Conservation (phyloP, 35 echinoderm and acorn worm species). For the Apostichopus parvimensis region DNA sequence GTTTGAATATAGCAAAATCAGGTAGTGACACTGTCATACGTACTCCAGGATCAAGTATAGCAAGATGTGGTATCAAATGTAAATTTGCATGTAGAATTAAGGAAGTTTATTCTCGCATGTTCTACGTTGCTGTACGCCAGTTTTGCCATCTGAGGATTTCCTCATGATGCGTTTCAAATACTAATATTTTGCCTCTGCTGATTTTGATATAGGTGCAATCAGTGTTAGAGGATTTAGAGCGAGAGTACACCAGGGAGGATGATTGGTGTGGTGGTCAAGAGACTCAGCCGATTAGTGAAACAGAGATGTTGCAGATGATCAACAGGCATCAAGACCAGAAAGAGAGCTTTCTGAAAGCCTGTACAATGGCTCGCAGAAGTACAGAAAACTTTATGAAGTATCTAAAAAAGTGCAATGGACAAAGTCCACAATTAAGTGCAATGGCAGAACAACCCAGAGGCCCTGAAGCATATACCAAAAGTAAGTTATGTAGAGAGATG, state of each 20-base stretch:
- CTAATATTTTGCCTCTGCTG: neutral
- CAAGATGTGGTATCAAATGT: too few species aligned
- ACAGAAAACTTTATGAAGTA: slow-evolving; percentile 95
- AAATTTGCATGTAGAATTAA: too few species aligned
- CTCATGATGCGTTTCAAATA: too few species aligned
- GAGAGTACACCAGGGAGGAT: slow-evolving; percentile 89
- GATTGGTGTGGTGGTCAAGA: slow-evolving; percentile 86
- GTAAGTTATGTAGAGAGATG: slow-evolving; percentile 51
- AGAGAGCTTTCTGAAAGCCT: slow-evolving; percentile 93
- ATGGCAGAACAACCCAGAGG: slow-evolving; percentile 66
- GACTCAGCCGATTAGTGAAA: slow-evolving; percentile 67
- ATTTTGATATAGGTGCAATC: slow-evolving; percentile 79
- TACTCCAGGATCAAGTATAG: too few species aligned
- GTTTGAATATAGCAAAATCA: too few species aligned
- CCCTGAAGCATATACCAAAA: slow-evolving; percentile 81
- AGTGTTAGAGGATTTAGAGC: slow-evolving; percentile 82
- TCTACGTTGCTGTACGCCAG: too few species aligned
- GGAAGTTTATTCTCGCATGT: too few species aligned
- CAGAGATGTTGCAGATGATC: slow-evolving; percentile 80
- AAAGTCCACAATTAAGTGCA: slow-evolving; percentile 42
- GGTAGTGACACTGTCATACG: too few species aligned
- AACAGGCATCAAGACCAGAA: slow-evolving; percentile 94
- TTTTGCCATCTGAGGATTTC: too few species aligned
- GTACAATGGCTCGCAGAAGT: slow-evolving; percentile 90
- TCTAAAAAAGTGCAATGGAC: slow-evolving; percentile 95